Base-by-base conservation (phyloP, 1,140 invertebrate species). In the Cyclina sinensis region DNA sequence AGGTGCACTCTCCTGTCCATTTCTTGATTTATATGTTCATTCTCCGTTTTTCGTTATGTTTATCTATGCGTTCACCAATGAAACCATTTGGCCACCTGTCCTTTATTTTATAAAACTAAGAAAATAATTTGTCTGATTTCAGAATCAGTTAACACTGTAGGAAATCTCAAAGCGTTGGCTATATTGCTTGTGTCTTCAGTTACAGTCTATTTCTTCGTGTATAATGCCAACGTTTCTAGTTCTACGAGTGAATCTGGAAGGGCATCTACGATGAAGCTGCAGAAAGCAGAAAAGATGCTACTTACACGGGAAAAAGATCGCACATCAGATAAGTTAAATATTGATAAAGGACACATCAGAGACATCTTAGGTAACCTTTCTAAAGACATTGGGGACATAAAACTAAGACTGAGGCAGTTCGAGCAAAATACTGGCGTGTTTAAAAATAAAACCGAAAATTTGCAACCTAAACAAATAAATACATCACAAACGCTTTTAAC, bases 401-500 rank as follows among this genome's bases (percentile, higher is more conserved):
- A 62, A 27, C 1, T 27, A 27, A 62, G 3, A 3, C 14, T 62
- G 14, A 62, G 27, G 57, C 57, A 62, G 9, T 4, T 27, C n/a
- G 57, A 62, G 24, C 18, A 27, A 7, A 62, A 62, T 1, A 9
- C 1, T 18, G 24, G 7, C 57, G 24, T n/a, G 2, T n/a, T 3
- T 9, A 14, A 27, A 9, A 27, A 27, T 27, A 3, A 4, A 4
- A 14, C 7, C n/a, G 24, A 27, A 24, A 27, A 9, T 4, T 5
- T 21, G 18, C 4, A 57, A 11, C n/a, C 57, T 11, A 27, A 3
- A 62, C n/a, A 0, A 24, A 62, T 7, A 62, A 4, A 7, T 27
- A 62, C 7, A 14, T 70, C 65, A 3, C 16, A 14, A 21, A 30
- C 32, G 18, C 51, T 84, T 27, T 32, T 86, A 9, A 86, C 84